Evolutionary conservation across 2,797 vertebrate species (phyloP).

Genomic region (Enteromius paludinosus): DNA sequence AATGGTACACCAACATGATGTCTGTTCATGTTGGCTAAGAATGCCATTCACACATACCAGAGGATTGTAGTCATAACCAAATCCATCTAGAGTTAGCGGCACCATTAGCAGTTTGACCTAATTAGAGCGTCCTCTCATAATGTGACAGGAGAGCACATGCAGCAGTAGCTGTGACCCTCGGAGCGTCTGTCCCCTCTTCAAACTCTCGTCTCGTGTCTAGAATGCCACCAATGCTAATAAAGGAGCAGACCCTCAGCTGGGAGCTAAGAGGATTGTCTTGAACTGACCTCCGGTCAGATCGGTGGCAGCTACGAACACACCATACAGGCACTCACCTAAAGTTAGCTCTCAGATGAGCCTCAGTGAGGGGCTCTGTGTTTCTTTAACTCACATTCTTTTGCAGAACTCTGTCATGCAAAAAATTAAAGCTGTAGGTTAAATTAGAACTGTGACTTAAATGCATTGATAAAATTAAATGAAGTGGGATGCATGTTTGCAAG

Average conservation of each 20-base stretch:
- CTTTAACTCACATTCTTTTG: slow-evolving; percentile 4
- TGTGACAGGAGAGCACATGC: slow-evolving; percentile 30
- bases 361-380: background rate
- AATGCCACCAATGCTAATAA: slow-evolving; percentile 57
- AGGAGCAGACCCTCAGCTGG: slow-evolving; percentile 54
- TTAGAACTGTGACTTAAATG: background rate
- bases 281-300: slow-evolving; percentile 53
- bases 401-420: background rate
- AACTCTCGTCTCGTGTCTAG: slow-evolving; percentile 46
- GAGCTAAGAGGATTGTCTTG: slow-evolving; percentile 51
- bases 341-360: slow-evolving; percentile 48
- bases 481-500: background rate
- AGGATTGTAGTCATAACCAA: slow-evolving; percentile 16
- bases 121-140: slow-evolving; percentile 28
- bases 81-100: slow-evolving; percentile 23
- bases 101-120: slow-evolving; percentile 36
- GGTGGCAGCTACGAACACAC: slow-evolving; percentile 40
- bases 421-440: background rate
- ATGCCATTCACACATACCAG: slow-evolving; percentile 38
- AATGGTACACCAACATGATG: background rate
- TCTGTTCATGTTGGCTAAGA: background rate
- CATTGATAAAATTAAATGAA: background rate
- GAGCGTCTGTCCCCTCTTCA: slow-evolving; percentile 48
- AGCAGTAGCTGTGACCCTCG: slow-evolving; percentile 33
- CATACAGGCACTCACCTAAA: slow-evolving; percentile 53